Conservation (phyloP, 1,140 invertebrate species). For the Drepana arcuata region DNA sequence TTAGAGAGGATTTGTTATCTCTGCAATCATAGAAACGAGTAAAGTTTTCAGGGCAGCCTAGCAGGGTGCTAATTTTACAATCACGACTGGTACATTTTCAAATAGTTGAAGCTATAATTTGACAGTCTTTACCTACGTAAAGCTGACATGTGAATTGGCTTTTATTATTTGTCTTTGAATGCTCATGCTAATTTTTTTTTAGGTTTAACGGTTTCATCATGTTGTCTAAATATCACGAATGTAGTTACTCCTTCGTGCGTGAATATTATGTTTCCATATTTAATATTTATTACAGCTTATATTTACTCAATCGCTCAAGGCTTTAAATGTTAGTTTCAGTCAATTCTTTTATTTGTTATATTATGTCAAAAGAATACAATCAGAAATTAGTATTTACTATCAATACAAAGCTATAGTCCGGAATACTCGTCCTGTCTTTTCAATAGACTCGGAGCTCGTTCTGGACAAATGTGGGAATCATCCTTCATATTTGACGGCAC, state of each 20-base stretch:
- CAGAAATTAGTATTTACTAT: conserved; percentile 14
- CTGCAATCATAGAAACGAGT: conserved; percentile 37
- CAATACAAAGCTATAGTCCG: too few relatives aligned
- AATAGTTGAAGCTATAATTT: conserved; percentile 58
- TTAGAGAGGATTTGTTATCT: conserved; percentile 7
- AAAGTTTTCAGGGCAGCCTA: conserved; percentile 39
- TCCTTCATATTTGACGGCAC: conserved; percentile 42
- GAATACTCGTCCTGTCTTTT: too few relatives aligned
- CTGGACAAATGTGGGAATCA: conserved; percentile 32
- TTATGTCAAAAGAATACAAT: conserved; percentile 16
- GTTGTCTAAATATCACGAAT: conserved; percentile 39
- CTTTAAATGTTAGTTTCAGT: conserved; percentile 3
- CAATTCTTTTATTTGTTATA: conserved; percentile 4
- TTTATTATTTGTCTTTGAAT: conserved; percentile 52
- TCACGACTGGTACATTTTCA: conserved; percentile 59
- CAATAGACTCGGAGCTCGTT: conserved; percentile 18
- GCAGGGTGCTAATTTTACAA: conserved; percentile 44
- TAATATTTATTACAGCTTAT: conserved; percentile 12
- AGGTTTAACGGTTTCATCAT: conserved; percentile 52
- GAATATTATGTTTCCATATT: conserved; percentile 14
- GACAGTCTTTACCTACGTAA: conserved; percentile 53
- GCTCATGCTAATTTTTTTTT: conserved; percentile 47
- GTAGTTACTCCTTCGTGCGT: conserved; percentile 12
- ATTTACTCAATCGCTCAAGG: conserved; percentile 16
- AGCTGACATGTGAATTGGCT: conserved; percentile 50